Evolutionary conservation across 2,888 invertebrate genomes (phyloP).

Genomic region (Lepidochrysops patricia): DNA sequence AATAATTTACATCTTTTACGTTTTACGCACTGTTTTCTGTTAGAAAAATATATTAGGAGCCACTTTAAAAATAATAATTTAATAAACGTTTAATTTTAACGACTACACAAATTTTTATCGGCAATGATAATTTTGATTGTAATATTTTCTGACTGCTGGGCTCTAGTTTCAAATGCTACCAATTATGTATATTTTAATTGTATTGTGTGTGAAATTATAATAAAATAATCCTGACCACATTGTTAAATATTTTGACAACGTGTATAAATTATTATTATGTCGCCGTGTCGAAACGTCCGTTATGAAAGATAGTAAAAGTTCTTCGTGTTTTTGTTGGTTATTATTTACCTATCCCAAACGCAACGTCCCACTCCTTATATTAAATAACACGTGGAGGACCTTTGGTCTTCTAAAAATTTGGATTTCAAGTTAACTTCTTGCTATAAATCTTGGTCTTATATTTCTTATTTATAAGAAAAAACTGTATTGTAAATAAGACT

Average conservation of each 20-base stretch:
- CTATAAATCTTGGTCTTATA: too few relatives aligned
- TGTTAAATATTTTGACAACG: slow-evolving; percentile 23
- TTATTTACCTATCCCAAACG: slow-evolving; percentile 33
- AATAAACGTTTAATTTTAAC: too few relatives aligned
- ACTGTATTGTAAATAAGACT: too few relatives aligned
- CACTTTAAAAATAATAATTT: background rate
- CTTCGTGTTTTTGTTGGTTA: slow-evolving; percentile 58
- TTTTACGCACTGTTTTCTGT: too few relatives aligned
- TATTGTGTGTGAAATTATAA: slow-evolving; percentile 13
- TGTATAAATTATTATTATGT: slow-evolving; percentile 50
- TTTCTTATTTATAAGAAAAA: too few relatives aligned
- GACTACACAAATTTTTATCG: too few relatives aligned
- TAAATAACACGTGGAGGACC: too few relatives aligned
- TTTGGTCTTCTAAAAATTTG: too few relatives aligned
- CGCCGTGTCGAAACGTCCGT: slow-evolving; percentile 69
- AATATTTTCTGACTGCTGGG: background rate
- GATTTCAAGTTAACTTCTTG: too few relatives aligned
- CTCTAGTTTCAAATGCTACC: background rate
- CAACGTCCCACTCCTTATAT: background rate
- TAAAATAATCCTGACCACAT: slow-evolving; percentile 19
- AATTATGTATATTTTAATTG: background rate
- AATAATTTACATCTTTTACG: too few relatives aligned
- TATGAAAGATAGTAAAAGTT: slow-evolving; percentile 66
- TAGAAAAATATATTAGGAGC: background rate
- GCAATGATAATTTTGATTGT: background rate